phyloP scores from a whole-genome alignment of 2,888 invertebrate genomes.

The Pyrrhia umbra region DNA sequence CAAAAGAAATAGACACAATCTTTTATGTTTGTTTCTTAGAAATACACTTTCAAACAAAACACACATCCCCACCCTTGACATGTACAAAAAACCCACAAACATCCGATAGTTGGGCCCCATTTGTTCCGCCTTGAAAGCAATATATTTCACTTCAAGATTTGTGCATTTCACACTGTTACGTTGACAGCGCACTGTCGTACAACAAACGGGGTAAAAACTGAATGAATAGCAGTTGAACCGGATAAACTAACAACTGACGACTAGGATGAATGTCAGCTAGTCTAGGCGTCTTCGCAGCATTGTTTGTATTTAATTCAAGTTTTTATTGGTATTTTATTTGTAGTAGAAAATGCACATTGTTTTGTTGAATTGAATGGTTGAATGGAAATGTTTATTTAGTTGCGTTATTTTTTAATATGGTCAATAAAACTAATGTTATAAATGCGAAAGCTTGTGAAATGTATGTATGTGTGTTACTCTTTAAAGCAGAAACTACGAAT shows the following conservation, averaged over 20 bases:
- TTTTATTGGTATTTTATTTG: conserved; percentile 28
- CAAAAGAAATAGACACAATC: neutral
- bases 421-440: too few relatives aligned
- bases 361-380: neutral
- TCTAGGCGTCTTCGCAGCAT: conserved; percentile 33
- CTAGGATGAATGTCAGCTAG: conserved; percentile 45
- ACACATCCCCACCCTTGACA: conserved; percentile 12
- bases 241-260: conserved; percentile 49
- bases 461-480: too few relatives aligned
- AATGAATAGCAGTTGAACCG: conserved; percentile 58
- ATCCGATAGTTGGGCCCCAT: conserved; percentile 45
- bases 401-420: neutral
- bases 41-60: conserved; percentile 8
- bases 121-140: conserved; percentile 52
- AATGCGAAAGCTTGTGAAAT: too few relatives aligned
- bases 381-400: neutral
- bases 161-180: conserved; percentile 57
- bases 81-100: conserved; percentile 38
- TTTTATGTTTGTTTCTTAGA: neutral
- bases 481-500: too few relatives aligned
- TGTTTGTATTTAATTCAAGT: conserved; percentile 51
- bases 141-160: conserved; percentile 60
- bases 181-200: conserved; percentile 52
- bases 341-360: conserved; percentile 6
- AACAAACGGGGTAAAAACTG: conserved; percentile 55